Percentiles rank a stretch among this genome's conserved stretches.
phyloP scores from a whole-genome alignment of 2,888 invertebrate species.

The Ormyrus labotus region DNA sequence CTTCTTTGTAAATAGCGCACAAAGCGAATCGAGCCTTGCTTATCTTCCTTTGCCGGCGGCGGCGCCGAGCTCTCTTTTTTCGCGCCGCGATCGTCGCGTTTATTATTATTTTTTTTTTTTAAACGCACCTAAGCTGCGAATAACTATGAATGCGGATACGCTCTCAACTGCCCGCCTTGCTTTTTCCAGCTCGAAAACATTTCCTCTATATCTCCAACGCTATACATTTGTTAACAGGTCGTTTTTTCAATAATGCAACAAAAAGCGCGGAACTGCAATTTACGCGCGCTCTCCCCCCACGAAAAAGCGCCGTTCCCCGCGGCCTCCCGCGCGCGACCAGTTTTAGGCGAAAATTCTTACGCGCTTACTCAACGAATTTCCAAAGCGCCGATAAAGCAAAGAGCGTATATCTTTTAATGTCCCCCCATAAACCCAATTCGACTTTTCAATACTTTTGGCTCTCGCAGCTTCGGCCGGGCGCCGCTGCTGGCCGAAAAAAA shows the following conservation, averaged over 20 bases:
- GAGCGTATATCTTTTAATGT: conserved; percentile 49
- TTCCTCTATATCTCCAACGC: no score
- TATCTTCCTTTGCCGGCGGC: background rate
- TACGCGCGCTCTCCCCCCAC: no score
- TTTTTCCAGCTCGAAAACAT: no score
- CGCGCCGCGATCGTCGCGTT: no score
- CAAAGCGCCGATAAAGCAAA: conserved; percentile 47
- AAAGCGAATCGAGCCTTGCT: conserved; percentile 1
- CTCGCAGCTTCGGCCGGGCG: background rate
- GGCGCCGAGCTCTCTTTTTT: background rate
- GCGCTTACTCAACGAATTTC: conserved; percentile 39
- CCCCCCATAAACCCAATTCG: conserved; percentile 45
- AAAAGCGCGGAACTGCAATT: no score
- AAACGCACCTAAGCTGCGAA: background rate
- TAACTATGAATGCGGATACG: no score
- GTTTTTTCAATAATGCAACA: no score
- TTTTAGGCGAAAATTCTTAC: background rate
- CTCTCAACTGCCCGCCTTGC: no score
- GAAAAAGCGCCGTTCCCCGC: no score
- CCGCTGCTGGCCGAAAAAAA: background rate
- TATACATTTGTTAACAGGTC: no score
- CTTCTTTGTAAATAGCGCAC: conserved; percentile 28
- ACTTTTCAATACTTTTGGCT: conserved; percentile 49
- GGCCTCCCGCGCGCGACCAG: no score
- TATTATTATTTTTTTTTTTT: background rate